Conservation (phyloP, 1,140 invertebrate species). For the Drosophila takahashii region DNA sequence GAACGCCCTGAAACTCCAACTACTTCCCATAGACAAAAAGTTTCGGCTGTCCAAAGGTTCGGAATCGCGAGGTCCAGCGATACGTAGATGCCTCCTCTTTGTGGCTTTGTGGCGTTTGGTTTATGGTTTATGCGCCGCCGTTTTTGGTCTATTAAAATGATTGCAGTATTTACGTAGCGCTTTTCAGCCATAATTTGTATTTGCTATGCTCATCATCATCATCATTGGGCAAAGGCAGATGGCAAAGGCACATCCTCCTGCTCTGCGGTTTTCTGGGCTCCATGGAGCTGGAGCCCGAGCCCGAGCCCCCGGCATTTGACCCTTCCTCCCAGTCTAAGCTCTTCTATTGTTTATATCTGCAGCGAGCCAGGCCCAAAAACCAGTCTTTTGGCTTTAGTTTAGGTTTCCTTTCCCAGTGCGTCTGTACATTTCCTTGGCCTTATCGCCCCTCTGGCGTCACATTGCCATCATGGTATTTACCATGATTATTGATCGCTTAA, state of each 20-base stretch:
- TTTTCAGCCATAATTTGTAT: slow-evolving; percentile 81
- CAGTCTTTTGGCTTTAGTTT: slow-evolving; percentile 10
- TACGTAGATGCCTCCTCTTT: background rate
- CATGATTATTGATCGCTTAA: slow-evolving; percentile 82
- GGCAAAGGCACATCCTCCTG: slow-evolving; percentile 10
- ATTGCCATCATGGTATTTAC: slow-evolving; percentile 77
- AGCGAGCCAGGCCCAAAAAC: slow-evolving; percentile 45
- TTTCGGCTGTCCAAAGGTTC: slow-evolving; percentile 29
- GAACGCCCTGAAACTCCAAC: slow-evolving; percentile 57
- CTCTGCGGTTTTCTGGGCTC: slow-evolving; percentile 28
- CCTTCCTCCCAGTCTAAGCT: slow-evolving; percentile 66
- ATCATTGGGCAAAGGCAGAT: slow-evolving; percentile 25
- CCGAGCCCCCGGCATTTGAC: slow-evolving; percentile 57
- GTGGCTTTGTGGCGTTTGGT: slow-evolving; percentile 67
- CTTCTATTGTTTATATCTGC: slow-evolving; percentile 82
- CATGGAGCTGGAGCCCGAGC: slow-evolving; percentile 13
- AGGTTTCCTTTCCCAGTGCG: slow-evolving; percentile 39
- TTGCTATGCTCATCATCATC: slow-evolving; percentile 78
- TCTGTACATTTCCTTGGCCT: slow-evolving; percentile 61
- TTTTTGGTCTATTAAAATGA: slow-evolving; percentile 84
- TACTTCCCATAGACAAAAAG: slow-evolving; percentile 64
- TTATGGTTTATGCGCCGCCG: slow-evolving; percentile 82
- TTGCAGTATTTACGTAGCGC: slow-evolving; percentile 83
- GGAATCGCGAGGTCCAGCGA: background rate
- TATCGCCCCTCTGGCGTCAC: slow-evolving; percentile 69